Evolutionary conservation across 2,113 vertebrate species (phyloP), one percentile per base, ranked within the genome.

Genomic region (Nothocercus nigrocapillus): DNA sequence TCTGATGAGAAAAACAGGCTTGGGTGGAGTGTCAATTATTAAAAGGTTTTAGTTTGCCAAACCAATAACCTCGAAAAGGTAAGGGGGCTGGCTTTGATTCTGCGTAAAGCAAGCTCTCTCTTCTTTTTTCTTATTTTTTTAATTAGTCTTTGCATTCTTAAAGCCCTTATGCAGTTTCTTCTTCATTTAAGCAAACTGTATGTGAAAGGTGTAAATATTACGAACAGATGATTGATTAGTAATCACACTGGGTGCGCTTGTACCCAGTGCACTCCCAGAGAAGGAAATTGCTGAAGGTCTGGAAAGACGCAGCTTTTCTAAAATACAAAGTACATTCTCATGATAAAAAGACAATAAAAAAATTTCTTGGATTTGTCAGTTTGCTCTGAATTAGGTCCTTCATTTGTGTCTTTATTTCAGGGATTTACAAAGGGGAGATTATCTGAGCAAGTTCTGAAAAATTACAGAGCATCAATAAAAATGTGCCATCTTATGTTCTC

Each of bases 1-100:
- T 82, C 83, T 90, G 74, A 94, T 96, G 93, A 93, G 95, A 95
- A 96, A 97, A 96, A 96, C 95, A 95, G 85, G 92, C 83, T 76
- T 96, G 95, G 96, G 88, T 96, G 95, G 93, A 67, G 95, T 92
- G 67, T 77, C 34, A 7, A 8, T 90, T 87, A 82, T 94, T 96
- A 93, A 69, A 90, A 76, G 86, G 69, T 92, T 59, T 86, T 58
- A 62, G 74, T 87, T 87, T 93, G 88, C 92, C 70, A 85, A 81
- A 77, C 66, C 53, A 64, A 17, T 80, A 69, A 19, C 59, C 59
- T 82, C 73, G 63, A 47, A 82, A 85, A 93, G 94, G 93, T 96
- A 84, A 73, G 77, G 34, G 82, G 70, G 88, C 70, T 82, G 83
- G 63, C 69, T 61, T 61, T 21, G 80, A 27, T 73, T 96, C 80